Base-by-base conservation (phyloP, 1,140 invertebrate species). In the Caenorhabditis tropicalis region DNA sequence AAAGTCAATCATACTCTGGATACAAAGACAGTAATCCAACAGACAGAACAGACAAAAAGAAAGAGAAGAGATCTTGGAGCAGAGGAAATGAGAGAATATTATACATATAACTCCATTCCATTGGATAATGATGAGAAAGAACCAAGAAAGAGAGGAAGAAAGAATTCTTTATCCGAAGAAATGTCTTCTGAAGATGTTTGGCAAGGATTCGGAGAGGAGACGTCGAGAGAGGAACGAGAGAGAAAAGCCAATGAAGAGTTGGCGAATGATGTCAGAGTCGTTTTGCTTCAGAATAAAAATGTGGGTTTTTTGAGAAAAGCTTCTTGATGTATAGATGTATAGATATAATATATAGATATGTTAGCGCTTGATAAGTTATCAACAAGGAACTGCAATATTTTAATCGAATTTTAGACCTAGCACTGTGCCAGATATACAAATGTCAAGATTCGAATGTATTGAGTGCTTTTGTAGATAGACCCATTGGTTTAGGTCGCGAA, bases 161-260 rank as follows among this genome's bases (percentile, higher is more conserved):
- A 74, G 82, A 70, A 33, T 21, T 31, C 31, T 46, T 31, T 48
- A 43, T 65, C 56, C 12, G 56, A 65, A 27, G 56, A 60, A 43
- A 46, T 48, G 36, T 58, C 36, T 58, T 82, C 53, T 58, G 82
- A 82, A 43, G 82, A 82, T n/a, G 60, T 82, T 43, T 82, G 82
- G 82, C 39, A 82, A 36, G 82, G 82, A 15, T 82, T 82, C 27
- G 82, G 82, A 43, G 58, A 82, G 10, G 82, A 82, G 21, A 60
- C 56, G 3, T 36, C 56, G 5, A 27, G 36, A 39, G 60, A 46
- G 16, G 58, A 46, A n/a, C 60, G 56, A 21, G 43, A 58, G 15
- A 82, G 56, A 24, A 74, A 43, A 10, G 60, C 21, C 6, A 82
- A 70, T 27, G 48, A 39, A 29, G 60, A 70, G n/a, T 19, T 70